These are phyloP conservation scores for Blera fallax DNA, from an alignment of 2,888 invertebrate species.

Conservation along the genomic window DNA sequence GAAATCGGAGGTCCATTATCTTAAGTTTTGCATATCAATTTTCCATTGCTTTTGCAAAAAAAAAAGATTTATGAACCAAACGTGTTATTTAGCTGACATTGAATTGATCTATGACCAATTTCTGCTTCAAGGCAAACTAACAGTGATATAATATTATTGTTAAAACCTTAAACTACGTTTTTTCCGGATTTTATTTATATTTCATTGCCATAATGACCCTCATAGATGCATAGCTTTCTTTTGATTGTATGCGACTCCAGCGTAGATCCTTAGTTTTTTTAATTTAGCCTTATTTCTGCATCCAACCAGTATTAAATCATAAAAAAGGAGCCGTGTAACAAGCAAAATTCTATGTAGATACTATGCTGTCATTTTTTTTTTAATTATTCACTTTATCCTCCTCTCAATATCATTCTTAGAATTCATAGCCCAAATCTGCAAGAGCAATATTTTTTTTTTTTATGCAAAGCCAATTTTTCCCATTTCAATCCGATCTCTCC, in stretches of 20 bases:
- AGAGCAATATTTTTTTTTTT: no score
- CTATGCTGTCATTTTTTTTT: no score
- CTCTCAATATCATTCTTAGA: no score
- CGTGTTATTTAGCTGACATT: slow-evolving; percentile 23
- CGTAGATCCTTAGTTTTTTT: no score
- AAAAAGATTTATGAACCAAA: slow-evolving; percentile 12
- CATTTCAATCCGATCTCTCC: no score
- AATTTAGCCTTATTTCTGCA: no score
- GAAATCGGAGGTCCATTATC: slow-evolving; percentile 13
- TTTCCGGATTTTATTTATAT: slow-evolving; percentile 18
- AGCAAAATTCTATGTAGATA: no score
- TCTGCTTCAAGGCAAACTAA: slow-evolving; percentile 15
- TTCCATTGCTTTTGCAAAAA: not conserved
- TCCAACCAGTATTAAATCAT: no score
- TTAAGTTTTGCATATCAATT: not conserved
- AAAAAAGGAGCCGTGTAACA: no score
- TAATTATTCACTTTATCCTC: no score
- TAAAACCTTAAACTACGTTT: not conserved
- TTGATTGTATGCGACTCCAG: not conserved
- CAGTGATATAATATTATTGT: slow-evolving; percentile 5
- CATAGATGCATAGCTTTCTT: not conserved
- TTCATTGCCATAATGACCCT: slow-evolving; percentile 13
- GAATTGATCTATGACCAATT: slow-evolving; percentile 21
- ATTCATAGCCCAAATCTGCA: no score
- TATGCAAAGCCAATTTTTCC: no score